Evolutionary conservation across 2,797 vertebrate genomes (phyloP), one percentile per base, ranked within the genome.

Genomic region (Harpagifer antarcticus): DNA sequence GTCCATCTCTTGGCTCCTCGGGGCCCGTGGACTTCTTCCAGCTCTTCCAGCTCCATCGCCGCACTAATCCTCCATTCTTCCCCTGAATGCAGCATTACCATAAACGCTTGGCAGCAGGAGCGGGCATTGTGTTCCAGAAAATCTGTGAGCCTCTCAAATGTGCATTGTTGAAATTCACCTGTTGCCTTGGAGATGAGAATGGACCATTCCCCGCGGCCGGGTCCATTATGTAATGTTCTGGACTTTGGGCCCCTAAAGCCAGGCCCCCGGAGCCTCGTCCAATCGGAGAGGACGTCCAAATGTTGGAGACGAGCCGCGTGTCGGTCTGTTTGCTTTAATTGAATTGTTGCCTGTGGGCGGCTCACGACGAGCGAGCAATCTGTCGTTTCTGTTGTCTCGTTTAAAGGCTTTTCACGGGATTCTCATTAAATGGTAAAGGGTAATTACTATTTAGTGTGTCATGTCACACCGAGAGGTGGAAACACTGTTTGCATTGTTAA

Each of bases 31-130:
- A 70, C 63, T 80, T 43, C 68, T 61, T 76, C 62, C 55, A 89
- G 56, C 78, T 14, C 44, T 17, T 95, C 93, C 92, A 93, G 90
- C 83, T 88, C 84, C 80, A 53, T 80, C 72, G 59, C 76, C 49
- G 79, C 86, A 69, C 81, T 93, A 94, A 94, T 93, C 89, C 88
- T 3, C 86, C 85, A 90, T 93, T 93, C 90, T 93, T 83, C 64
- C 83, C 10, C 78, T 88, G 87, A 93, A 93, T 89, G 87, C 56
- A 68, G 88, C 77, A 91, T 94, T 92, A 92, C 68, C 92, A 91
- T 91, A 91, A 91, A 89, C 20, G 61, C 87, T 91, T 94, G 92
- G 92, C 91, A 90, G 86, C 68, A 2, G 44, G 56, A 81, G 63
- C 56, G 49, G 19, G 47, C 79, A 89, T 91, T 88, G 86, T 91